Conservation (phyloP, 2,797 vertebrate genomes). For the Bradypodion ventrale region DNA sequence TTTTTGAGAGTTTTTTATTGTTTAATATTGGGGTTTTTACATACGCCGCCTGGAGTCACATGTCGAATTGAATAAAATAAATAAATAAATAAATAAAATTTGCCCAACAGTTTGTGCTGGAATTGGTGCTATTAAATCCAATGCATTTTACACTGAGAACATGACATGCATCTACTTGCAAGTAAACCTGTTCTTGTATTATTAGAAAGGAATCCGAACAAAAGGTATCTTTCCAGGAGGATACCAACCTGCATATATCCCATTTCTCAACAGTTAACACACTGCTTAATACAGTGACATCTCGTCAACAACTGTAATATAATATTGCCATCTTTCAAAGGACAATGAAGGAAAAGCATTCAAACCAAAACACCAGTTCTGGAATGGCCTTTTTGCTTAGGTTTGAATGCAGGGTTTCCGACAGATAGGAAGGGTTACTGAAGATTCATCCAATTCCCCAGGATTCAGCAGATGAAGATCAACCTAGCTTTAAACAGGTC, state of each 20-base stretch:
- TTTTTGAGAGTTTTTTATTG: too few species aligned
- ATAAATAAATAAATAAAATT: too few species aligned
- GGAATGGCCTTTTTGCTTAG: slow-evolving; percentile 63
- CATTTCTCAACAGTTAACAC: background rate
- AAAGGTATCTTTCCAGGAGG: slow-evolving; percentile 28
- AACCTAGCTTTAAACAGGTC: slow-evolving; percentile 66
- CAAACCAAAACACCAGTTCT: slow-evolving; percentile 55
- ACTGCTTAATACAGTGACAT: slow-evolving; percentile 52
- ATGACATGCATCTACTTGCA: slow-evolving; percentile 36
- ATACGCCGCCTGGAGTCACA: too few species aligned
- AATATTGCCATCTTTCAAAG: slow-evolving; percentile 65
- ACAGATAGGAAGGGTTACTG: slow-evolving; percentile 52
- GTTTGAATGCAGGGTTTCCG: slow-evolving; percentile 57
- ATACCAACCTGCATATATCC: background rate
- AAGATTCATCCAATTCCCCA: slow-evolving; percentile 67
- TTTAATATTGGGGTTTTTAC: too few species aligned
- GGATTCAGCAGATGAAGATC: slow-evolving; percentile 73
- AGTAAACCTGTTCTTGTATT: background rate
- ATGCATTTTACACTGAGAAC: too few species aligned
- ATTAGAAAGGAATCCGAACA: slow-evolving; percentile 8
- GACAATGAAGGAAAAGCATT: slow-evolving; percentile 39
- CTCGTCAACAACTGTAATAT: slow-evolving; percentile 56
- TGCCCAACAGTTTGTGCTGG: too few species aligned
- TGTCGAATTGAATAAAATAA: too few species aligned
- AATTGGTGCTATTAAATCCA: too few species aligned